A percentile compares a stretch with the other conserved stretches of the same genome.
phyloP scores from a whole-genome alignment of 2,888 invertebrate genomes.

The Synergus laeviventris region DNA sequence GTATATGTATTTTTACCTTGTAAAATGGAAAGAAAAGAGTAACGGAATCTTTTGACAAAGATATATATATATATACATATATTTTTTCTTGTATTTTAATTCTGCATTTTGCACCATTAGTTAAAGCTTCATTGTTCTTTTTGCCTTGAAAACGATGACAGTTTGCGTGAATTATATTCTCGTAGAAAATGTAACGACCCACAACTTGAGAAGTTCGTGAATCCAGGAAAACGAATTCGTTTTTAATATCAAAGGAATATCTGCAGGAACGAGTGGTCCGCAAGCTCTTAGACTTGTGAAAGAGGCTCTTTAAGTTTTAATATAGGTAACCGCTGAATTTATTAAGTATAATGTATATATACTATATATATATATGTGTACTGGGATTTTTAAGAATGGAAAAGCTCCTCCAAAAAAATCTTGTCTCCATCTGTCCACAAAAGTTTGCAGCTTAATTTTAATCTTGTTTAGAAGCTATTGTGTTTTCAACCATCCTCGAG shows the following conservation, averaged over 20 bases:
- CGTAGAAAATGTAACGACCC: not conserved
- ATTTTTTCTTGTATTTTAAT: not conserved
- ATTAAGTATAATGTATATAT: not conserved
- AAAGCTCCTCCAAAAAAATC: slow-evolving; percentile 7
- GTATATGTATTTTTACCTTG: not conserved
- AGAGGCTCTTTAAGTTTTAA: not conserved
- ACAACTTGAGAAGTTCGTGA: not conserved
- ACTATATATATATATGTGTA: no score
- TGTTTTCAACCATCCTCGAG: slow-evolving; percentile 6
- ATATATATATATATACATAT: not conserved
- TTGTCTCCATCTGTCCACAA: not conserved
- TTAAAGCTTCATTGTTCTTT: not conserved
- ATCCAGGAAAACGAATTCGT: not conserved
- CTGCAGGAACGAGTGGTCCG: slow-evolving; percentile 8
- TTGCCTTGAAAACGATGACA: slow-evolving; percentile 6
- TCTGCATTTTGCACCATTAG: not conserved
- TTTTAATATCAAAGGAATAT: slow-evolving; percentile 26
- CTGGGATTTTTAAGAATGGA: not conserved
- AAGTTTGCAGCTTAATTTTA: slow-evolving; percentile 18
- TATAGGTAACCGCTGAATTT: not conserved
- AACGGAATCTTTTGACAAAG: slow-evolving; percentile 33
- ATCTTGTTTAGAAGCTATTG: not conserved
- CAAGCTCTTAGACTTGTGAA: not conserved
- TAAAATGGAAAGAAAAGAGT: not conserved
- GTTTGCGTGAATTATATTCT: slow-evolving; percentile 20